phyloP scores from a whole-genome alignment of 2,113 vertebrate species.

The Columba livia region DNA sequence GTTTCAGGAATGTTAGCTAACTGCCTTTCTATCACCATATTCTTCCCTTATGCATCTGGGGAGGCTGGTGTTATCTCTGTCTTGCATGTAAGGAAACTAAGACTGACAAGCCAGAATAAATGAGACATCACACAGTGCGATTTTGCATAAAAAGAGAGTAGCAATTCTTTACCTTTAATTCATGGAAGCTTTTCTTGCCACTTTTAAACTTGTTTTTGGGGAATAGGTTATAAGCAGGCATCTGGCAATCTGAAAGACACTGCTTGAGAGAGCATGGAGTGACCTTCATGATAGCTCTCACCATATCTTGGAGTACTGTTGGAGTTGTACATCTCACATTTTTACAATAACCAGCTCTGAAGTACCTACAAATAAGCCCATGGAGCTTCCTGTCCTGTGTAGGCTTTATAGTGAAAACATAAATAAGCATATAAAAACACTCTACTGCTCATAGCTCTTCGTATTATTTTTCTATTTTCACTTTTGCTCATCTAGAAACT shows the following conservation, averaged over 20 bases:
- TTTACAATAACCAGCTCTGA: neutral
- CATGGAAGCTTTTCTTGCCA: neutral
- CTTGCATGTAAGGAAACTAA: conserved; percentile 18
- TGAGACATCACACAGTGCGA: neutral
- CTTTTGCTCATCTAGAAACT: neutral
- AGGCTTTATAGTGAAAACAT: neutral
- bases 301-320: neutral
- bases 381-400: neutral
- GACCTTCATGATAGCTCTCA: neutral
- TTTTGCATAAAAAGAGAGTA: neutral
- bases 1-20: conserved; percentile 3
- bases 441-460: neutral
- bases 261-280: neutral
- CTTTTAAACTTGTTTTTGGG: neutral
- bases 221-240: neutral
- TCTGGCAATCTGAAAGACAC: neutral
- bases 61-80: neutral
- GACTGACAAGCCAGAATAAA: conserved; percentile 12
- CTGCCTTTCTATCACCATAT: neutral
- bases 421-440: neutral
- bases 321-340: neutral
- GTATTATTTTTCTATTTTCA: neutral
- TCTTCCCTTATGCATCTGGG: neutral
- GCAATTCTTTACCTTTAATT: neutral
- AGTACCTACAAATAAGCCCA: neutral